A percentile compares a stretch with the other conserved stretches of the same genome.
Conservation (phyloP, 2,113 vertebrate species). For the Salvelinus alpinus region DNA sequence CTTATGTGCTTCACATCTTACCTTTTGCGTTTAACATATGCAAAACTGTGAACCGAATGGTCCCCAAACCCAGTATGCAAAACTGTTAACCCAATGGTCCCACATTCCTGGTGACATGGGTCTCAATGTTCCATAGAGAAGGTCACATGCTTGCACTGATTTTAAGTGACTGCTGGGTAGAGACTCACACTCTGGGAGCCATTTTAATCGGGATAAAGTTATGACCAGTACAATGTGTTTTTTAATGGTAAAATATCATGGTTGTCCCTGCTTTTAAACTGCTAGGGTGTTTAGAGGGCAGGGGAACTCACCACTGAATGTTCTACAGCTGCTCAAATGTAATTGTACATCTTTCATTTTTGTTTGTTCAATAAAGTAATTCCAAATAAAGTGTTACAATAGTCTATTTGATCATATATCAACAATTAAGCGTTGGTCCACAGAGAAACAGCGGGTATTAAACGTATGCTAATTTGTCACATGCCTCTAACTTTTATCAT, state of each 20-base stretch:
- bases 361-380: slow-evolving; percentile 6
- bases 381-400: background rate
- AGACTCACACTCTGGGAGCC: background rate
- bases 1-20: no score
- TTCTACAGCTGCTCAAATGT: background rate
- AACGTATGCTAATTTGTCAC: background rate
- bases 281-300: background rate
- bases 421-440: no score
- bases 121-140: no score
- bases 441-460: background rate
- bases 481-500: background rate
- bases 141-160: no score
- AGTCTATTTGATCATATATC: no score
- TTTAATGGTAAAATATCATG: background rate
- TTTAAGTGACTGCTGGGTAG: no score
- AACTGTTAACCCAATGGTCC: no score
- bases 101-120: no score
- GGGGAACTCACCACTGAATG: background rate
- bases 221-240: background rate
- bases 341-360: background rate
- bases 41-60: no score
- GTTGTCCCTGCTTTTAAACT: background rate
- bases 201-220: background rate
- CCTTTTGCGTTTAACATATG: no score
- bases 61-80: no score